A percentile compares a stretch with the other conserved stretches of the same genome.
phyloP scores from a whole-genome alignment of 1,140 invertebrate species.

The Gonioctena quinquepunctata region DNA sequence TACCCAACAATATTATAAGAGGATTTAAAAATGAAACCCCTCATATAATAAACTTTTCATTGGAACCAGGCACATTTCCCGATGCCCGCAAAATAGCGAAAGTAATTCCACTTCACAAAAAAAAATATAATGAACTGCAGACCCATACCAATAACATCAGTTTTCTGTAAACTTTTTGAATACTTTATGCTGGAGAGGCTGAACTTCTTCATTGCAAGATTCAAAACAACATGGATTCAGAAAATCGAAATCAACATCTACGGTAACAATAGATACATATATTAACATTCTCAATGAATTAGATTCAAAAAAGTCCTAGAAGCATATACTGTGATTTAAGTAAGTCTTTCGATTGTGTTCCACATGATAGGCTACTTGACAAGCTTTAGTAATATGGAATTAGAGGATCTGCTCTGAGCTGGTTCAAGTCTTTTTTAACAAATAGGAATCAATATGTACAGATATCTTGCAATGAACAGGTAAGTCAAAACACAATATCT shows the following conservation, averaged over 20 bases:
- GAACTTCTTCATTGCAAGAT: not conserved
- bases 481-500: not conserved
- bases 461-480: not conserved
- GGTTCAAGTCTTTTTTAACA: not conserved
- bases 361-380: not conserved
- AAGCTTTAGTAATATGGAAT: not conserved
- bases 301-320: not conserved
- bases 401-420: constrained; percentile 1
- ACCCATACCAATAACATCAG: not conserved
- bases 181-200: constrained; percentile 1
- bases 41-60: not conserved
- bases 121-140: not conserved
- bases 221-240: constrained; percentile 2
- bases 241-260: not conserved
- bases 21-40: not conserved
- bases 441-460: not conserved
- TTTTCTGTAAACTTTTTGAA: not conserved
- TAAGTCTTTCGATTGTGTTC: not conserved
- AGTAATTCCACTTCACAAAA: constrained; percentile 1
- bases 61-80: not conserved
- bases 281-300: not conserved
- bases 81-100: not conserved
- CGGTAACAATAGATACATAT: not conserved
- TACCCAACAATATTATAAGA: too few species aligned
- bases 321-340: constrained; percentile 1